Evolutionary conservation across 2,113 vertebrate species (phyloP).

Genomic region (Colaptes auratus): DNA sequence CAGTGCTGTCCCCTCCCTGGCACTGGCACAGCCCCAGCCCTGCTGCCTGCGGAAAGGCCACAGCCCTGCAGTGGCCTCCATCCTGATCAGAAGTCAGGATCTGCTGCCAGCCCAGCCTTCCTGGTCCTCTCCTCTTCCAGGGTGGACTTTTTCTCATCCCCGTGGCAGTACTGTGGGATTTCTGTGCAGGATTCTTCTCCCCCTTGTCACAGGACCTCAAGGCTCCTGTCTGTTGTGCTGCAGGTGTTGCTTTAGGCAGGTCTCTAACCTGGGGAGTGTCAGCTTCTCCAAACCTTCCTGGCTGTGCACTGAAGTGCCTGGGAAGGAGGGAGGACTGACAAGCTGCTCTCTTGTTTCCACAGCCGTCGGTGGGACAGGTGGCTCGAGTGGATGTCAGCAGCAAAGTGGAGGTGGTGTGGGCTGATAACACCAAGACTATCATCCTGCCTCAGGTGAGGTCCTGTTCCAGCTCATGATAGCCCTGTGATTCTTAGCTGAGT

Average conservation of each 20-base stretch:
- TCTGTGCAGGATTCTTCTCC: not conserved
- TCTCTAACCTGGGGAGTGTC: not conserved
- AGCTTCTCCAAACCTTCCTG: not conserved
- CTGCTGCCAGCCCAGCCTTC: not conserved
- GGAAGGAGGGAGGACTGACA: not conserved
- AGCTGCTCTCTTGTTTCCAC: constrained; percentile 3
- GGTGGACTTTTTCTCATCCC: not conserved
- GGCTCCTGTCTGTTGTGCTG: not conserved
- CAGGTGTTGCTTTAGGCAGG: not conserved
- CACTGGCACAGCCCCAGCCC: not conserved
- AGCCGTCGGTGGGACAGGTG: constrained; percentile 95
- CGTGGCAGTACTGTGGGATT: not conserved
- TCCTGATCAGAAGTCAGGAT: not conserved
- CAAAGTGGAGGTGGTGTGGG: constrained; percentile 98
- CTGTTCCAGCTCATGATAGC: not conserved
- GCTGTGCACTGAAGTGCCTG: not conserved
- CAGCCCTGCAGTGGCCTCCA: not conserved
- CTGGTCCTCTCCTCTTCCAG: not conserved
- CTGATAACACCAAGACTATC: constrained; percentile 93
- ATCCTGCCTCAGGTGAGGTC: constrained; percentile 92
- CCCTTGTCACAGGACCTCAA: not conserved
- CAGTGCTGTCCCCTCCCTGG: not conserved
- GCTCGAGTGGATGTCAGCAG: constrained; percentile 95
- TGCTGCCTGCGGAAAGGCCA: not conserved
- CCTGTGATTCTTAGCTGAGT: not conserved